These are phyloP conservation scores for Columba livia DNA, from an alignment of 2,113 vertebrate species.

Conservation along the genomic window DNA sequence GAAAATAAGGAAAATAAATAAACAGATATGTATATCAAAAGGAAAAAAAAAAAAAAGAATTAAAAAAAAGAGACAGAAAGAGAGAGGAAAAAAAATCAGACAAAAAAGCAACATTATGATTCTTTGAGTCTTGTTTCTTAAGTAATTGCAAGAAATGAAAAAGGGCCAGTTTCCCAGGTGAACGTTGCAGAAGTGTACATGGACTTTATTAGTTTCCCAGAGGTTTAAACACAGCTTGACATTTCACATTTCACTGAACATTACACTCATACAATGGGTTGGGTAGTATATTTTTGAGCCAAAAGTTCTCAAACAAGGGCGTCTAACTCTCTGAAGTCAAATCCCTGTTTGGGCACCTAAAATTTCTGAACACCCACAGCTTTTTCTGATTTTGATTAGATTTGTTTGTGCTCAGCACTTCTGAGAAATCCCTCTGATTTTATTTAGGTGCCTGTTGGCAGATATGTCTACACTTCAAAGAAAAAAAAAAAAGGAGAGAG, in stretches of 20 bases:
- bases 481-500: neutral
- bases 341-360: constrained; percentile 44
- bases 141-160: constrained; percentile 14
- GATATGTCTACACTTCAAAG: constrained; percentile 3
- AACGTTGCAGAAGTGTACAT: neutral
- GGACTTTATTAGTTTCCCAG: constrained; percentile 49
- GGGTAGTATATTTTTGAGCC: constrained; percentile 14
- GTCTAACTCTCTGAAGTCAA: constrained; percentile 15
- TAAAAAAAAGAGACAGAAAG: neutral
- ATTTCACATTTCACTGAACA: constrained; percentile 43
- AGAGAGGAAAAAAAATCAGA: neutral
- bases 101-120: neutral
- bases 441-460: constrained; percentile 50
- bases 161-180: constrained; percentile 31
- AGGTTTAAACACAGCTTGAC: constrained; percentile 51
- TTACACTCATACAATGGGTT: constrained; percentile 9
- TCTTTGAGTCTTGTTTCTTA: constrained; percentile 14
- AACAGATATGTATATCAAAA: neutral
- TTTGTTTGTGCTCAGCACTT: constrained; percentile 27
- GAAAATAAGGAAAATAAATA: constrained; percentile 27
- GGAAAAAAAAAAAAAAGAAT: neutral
- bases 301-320: constrained; percentile 37
- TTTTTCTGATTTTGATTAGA: constrained; percentile 57
- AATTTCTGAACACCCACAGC: constrained; percentile 42
- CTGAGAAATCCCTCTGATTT: constrained; percentile 28